phyloP scores from a whole-genome alignment of 1,140 invertebrate genomes.

The Gonioctena quinquepunctata region DNA sequence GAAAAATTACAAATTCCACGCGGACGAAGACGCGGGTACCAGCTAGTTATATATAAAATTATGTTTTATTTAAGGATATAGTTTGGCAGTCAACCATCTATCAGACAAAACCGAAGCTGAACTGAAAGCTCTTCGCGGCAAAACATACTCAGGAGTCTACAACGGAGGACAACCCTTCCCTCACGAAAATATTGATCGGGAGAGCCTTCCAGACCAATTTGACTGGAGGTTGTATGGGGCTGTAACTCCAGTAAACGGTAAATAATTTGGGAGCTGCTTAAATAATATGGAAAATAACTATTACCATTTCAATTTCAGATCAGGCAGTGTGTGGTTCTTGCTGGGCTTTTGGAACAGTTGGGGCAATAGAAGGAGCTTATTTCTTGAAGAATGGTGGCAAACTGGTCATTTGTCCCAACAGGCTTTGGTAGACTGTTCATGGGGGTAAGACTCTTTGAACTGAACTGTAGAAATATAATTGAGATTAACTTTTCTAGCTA shows the following conservation, averaged over 20 bases:
- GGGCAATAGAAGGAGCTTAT: conserved; percentile 90
- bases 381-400: conserved; percentile 82
- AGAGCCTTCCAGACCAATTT: conserved; percentile 67
- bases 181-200: conserved; percentile 58
- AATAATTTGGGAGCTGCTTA: too few species aligned
- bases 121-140: conserved; percentile 77
- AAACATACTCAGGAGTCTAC: conserved; percentile 66
- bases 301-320: conserved; percentile 59
- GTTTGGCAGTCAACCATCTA: conserved; percentile 83
- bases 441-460: conserved; percentile 66
- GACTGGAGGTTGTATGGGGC: conserved; percentile 93
- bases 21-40: too few species aligned
- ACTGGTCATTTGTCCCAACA: conserved; percentile 85
- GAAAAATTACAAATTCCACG: too few species aligned
- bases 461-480: not conserved
- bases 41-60: too few species aligned
- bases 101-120: conserved; percentile 82
- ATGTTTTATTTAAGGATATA: conserved; percentile 76
- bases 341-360: conserved; percentile 95
- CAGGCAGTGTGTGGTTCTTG: conserved; percentile 96
- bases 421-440: conserved; percentile 94
- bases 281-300: not conserved
- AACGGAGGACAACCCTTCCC: conserved; percentile 81
- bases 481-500: conserved; percentile 59
- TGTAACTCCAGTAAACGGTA: conserved; percentile 91